Evolutionary conservation across 2,797 vertebrate species (phyloP).

Genomic region (Netta rufina): DNA sequence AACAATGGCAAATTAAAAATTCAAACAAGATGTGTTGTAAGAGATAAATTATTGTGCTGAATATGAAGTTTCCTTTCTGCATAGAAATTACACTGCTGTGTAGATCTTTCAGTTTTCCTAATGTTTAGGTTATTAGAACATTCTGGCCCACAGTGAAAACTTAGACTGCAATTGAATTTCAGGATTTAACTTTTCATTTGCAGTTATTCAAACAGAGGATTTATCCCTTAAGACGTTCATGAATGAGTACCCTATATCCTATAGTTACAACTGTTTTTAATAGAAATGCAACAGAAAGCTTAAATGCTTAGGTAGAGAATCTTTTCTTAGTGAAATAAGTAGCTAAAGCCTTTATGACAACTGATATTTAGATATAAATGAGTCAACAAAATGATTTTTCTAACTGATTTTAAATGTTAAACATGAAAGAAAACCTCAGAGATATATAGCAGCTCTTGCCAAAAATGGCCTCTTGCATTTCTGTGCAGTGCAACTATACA

Average conservation of each 20-base stretch:
- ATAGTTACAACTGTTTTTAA: neutral
- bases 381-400: neutral
- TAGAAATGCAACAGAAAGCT: constrained; percentile 21
- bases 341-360: neutral
- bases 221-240: constrained; percentile 36
- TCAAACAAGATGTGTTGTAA: neutral
- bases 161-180: constrained; percentile 25
- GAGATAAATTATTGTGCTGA: neutral
- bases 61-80: neutral
- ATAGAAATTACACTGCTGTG: neutral
- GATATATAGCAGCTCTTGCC: neutral
- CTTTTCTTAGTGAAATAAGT: neutral
- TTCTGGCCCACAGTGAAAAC: constrained; percentile 26
- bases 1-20: constrained; percentile 14
- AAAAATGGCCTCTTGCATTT: neutral
- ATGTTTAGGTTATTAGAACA: constrained; percentile 19
- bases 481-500: fast-evolving
- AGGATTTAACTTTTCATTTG: constrained; percentile 43
- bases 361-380: neutral
- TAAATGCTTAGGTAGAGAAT: neutral
- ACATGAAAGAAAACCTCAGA: neutral
- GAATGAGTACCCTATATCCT: neutral
- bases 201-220: constrained; percentile 47
- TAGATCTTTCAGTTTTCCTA: constrained; percentile 17
- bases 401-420: neutral